A percentile compares a stretch with the other conserved stretches of the same genome.
Evolutionary conservation across 2,113 vertebrate genomes (phyloP).

Genomic region (Elephantulus edwardii): DNA sequence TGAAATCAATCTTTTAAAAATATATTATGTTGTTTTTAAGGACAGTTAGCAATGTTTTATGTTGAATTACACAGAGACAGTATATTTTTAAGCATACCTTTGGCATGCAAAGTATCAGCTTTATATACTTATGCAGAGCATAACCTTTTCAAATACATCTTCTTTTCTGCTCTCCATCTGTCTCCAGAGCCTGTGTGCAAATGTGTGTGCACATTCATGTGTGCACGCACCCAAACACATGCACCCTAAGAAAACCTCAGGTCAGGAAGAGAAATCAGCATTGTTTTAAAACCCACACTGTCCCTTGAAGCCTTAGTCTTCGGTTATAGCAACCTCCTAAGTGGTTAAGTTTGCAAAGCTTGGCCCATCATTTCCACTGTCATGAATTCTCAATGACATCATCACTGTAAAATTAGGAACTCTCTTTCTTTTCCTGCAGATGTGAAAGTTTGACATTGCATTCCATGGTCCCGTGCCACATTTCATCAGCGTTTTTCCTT

Average conservation of each 20-base stretch:
- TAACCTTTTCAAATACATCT: not conserved
- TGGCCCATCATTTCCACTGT: constrained; percentile 88
- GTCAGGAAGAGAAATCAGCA: constrained; percentile 21
- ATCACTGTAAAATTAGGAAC: constrained; percentile 94
- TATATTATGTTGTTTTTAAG: constrained; percentile 74
- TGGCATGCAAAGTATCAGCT: not conserved
- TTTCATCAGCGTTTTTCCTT: constrained; percentile 94
- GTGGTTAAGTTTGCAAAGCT: constrained; percentile 82
- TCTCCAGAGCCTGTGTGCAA: not conserved
- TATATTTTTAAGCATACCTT: constrained; percentile 61
- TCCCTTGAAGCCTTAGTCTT: constrained; percentile 34
- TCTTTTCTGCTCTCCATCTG: not conserved
- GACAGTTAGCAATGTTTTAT: constrained; percentile 71
- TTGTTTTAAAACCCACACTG: constrained; percentile 24
- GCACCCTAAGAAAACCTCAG: not conserved
- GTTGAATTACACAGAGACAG: constrained; percentile 64
- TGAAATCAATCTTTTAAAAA: constrained; percentile 75
- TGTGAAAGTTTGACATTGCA: constrained; percentile 94
- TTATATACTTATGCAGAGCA: not conserved
- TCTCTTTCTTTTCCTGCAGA: constrained; percentile 94
- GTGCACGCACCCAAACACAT: not conserved
- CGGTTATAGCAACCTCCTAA: constrained; percentile 68
- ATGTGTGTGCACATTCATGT: fast-evolving
- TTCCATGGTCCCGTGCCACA: constrained; percentile 95
- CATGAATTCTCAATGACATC: constrained; percentile 93